Evolutionary conservation across 2,797 vertebrate genomes (phyloP).

Genomic region (Euthynnus affinis): DNA sequence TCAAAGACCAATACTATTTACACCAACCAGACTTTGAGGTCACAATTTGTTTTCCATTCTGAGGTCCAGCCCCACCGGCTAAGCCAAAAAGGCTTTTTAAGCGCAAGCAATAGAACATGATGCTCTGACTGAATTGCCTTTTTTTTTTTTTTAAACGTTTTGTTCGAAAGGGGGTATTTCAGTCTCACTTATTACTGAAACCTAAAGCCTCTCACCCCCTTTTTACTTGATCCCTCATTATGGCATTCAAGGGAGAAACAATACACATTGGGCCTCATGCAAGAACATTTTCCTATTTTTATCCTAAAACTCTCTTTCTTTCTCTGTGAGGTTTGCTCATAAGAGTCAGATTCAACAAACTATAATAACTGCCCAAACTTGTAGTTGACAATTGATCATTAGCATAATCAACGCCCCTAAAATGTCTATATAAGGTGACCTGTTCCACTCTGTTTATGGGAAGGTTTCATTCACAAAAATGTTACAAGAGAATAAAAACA

Average conservation of each 20-base stretch:
- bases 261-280: background rate
- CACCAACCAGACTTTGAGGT: conserved; percentile 41
- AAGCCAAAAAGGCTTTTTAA: conserved; percentile 32
- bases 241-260: background rate
- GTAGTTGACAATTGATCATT: too few species aligned
- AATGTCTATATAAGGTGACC: too few species aligned
- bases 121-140: conserved; percentile 23
- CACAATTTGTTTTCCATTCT: conserved; percentile 49
- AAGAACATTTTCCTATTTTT: too few species aligned
- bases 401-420: too few species aligned
- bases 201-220: background rate
- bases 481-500: too few species aligned
- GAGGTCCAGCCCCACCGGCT: conserved; percentile 9
- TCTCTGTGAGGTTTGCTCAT: too few species aligned
- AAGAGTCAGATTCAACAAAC: too few species aligned
- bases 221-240: background rate
- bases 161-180: conserved; percentile 7
- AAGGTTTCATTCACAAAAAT: too few species aligned
- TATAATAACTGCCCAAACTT: too few species aligned
- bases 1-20: conserved; percentile 47
- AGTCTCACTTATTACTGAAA: conserved; percentile 26
- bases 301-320: too few species aligned
- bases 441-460: too few species aligned
- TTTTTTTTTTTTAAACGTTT: conserved; percentile 34
- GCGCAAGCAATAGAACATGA: conserved; percentile 18